Base-by-base conservation (phyloP, 2,113 vertebrate genomes). In the Taxidea taxus region DNA sequence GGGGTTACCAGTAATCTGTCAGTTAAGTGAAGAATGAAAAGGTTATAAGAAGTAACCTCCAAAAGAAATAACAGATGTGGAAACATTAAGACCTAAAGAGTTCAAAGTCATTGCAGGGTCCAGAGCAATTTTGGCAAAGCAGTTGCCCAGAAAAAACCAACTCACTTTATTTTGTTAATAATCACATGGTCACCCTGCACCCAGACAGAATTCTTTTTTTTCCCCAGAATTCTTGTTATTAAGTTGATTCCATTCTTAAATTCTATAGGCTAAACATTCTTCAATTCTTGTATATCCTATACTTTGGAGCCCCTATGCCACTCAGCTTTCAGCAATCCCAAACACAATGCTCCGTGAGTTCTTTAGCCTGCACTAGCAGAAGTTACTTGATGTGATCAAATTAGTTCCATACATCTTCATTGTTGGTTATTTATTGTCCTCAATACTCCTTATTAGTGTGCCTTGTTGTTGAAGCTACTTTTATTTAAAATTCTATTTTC, bases 401-500 rank as follows among this genome's bases (percentile, higher is more conserved):
- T 86, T 56, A 25, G 23, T 47, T 86, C 2, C 7, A 68, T 60
- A 42, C 0, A 31, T 4, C 11, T 87, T 84, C 14, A 60, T 0
- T 66, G 18, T 82, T 49, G 8, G 7, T 42, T 93, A 2, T 66
- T 87, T 87, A 49, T 90, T 80, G 16, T 62, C 94, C 31, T 68
- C 90, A 92, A 62, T 62, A 15, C 3, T 74, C 8, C 70, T 68
- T 78, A 21, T 68, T 27, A 39, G 10, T 72, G 21, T 13, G 78
- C 6, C 0, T 3, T 75, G 18, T 14, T 75, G 15, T 56, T 82
- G 23, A 86, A 78, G 23, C 5, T 75, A 49, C 72, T 84, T 86
- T 75, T 72, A 84, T 80, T 58, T 87, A 88, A 95, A 78, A 88
- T 85, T 82, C 29, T 37, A 83, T 23, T 72, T 94, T 91, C 13